These are phyloP conservation scores for Dicentrarchus labrax DNA, from an alignment of 2,113 vertebrate genomes.

Conservation along the genomic window DNA sequence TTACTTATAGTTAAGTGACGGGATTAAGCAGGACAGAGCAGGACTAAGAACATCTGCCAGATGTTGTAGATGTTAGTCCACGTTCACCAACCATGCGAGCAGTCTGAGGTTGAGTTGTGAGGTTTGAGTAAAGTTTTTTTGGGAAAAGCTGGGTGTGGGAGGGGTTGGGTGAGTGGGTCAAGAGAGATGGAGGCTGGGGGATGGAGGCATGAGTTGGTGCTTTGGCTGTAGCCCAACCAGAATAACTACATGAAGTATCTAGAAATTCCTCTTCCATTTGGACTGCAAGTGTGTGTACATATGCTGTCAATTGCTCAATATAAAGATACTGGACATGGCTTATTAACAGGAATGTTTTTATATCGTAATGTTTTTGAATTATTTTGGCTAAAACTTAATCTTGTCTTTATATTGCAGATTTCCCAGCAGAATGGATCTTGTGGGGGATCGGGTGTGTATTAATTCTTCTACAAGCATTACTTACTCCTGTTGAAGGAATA, in stretches of 20 bases:
- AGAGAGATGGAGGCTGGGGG: slow-evolving; percentile 16
- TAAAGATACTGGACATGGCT: background rate
- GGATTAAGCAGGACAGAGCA: background rate
- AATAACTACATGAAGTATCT: slow-evolving; percentile 53
- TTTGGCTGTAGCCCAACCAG: slow-evolving; percentile 38
- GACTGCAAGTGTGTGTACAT: background rate
- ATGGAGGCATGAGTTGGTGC: slow-evolving; percentile 29
- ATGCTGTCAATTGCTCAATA: background rate
- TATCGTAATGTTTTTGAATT: too few species aligned
- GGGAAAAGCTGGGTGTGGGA: background rate
- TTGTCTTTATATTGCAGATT: background rate
- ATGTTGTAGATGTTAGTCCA: background rate
- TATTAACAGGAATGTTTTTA: background rate
- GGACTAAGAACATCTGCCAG: background rate
- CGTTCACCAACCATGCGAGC: background rate
- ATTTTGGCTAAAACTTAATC: too few species aligned
- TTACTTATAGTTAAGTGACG: background rate
- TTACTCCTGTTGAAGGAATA: background rate
- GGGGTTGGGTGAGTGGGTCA: slow-evolving; percentile 26
- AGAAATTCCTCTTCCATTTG: slow-evolving; percentile 29
- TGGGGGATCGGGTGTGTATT: too few species aligned
- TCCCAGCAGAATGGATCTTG: background rate
- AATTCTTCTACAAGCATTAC: too few species aligned
- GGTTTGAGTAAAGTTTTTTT: background rate
- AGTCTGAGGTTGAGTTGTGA: background rate